Evolutionary conservation across 2,888 invertebrate genomes (phyloP).

Genomic region (Megamerina dolium): DNA sequence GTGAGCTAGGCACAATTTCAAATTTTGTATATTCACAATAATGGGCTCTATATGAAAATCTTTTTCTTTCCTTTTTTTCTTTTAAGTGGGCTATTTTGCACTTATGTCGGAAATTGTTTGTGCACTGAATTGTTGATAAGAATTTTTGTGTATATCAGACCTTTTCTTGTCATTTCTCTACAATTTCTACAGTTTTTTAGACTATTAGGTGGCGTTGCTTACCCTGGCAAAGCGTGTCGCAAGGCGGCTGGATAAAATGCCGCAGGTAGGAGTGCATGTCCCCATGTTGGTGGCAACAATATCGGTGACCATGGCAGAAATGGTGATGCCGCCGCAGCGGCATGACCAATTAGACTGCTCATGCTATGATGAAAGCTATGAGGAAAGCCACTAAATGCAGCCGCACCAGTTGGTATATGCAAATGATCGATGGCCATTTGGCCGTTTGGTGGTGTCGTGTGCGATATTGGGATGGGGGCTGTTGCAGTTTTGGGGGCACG

Average conservation of each 20-base stretch:
- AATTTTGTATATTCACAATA: no score
- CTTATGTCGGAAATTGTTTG: no score
- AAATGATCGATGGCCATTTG: conserved; percentile 34
- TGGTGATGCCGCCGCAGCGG: conserved; percentile 61
- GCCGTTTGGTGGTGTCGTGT: conserved; percentile 18
- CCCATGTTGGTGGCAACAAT: conserved; percentile 65
- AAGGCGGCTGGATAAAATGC: conserved; percentile 68
- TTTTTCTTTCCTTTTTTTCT: no score
- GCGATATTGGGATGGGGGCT: conserved; percentile 36
- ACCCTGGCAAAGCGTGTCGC: conserved; percentile 69
- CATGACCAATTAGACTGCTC: conserved; percentile 51
- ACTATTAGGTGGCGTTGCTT: no score
- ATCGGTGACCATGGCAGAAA: conserved; percentile 71
- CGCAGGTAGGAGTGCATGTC: conserved; percentile 62
- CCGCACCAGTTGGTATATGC: conserved; percentile 43
- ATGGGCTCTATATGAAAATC: no score
- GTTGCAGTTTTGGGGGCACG: conserved; percentile 21
- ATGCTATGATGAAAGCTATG: conserved; percentile 40
- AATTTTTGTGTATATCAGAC: no score
- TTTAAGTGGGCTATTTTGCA: no score
- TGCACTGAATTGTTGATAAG: no score
- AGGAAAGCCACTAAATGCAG: conserved; percentile 42
- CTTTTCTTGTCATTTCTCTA: no score
- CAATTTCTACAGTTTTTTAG: no score
- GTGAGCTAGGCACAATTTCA: no score